Base-by-base conservation (phyloP, 2,797 vertebrate species). In the Artibeus lituratus region DNA sequence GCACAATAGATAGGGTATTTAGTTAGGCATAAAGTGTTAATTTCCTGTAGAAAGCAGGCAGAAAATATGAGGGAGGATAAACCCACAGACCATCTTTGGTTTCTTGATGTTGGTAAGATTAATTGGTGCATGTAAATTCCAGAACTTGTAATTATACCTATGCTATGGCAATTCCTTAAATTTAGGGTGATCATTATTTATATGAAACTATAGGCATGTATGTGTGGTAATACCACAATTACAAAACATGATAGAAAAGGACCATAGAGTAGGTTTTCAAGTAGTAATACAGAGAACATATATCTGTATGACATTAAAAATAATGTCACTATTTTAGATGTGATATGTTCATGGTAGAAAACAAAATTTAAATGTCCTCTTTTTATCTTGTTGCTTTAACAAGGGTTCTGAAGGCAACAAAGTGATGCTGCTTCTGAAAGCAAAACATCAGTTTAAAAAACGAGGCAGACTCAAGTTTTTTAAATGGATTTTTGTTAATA, bases 301-400 rank as follows among this genome's bases (percentile, higher is more conserved):
- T 81, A 81, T 73, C 42, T 76, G 5, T n/a, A 84, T n/a, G 6
- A 18, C 67, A 37, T 76, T 84, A 87, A 88, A 94, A 93, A 74
- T 83, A 73, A 93, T 74, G 22, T 51, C 39, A 49, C 15, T 65
- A 29, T 82, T 76, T 91, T 42, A 80, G 18, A 73, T 14, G n/a
- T 86, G 10, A 11, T 83, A 70, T 1, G 7, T 35, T 87, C 67
- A 80, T 74, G 24, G 3, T 4, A 88, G 65, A 87, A 96, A 87
- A 55, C 35, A 80, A 85, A 57, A 39, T 83, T 70, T 83, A 93
- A 74, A 62, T 5, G 14, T 67, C 65, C 21, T 86, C 77, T 80
- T 80, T 91, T 82, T 92, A 73, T 84, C 37, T 42, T 87, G 18
- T 90, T 77, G 22, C 21, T 94, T 93, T 95, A 91, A 55, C 10